phyloP scores from a whole-genome alignment of 2,113 vertebrate species.

The Chloroceryle aenea region DNA sequence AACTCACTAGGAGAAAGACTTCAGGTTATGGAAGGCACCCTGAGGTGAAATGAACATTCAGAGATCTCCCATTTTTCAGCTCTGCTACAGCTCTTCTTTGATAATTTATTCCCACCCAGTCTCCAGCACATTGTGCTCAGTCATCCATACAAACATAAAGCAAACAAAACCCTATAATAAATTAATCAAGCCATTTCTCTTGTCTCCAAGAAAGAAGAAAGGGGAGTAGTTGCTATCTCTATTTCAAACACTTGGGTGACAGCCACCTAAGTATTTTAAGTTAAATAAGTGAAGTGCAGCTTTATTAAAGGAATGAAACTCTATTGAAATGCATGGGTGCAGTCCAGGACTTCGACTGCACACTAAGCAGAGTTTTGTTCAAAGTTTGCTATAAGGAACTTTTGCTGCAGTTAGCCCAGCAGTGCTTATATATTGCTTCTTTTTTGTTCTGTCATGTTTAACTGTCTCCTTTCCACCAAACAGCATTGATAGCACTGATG shows the following conservation, averaged over 20 bases:
- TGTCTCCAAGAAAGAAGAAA: slow-evolving; percentile 25
- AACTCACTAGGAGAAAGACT: not conserved
- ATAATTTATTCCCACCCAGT: slow-evolving; percentile 41
- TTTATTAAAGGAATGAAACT: slow-evolving; percentile 4
- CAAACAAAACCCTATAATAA: slow-evolving; percentile 44
- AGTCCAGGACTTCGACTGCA: not conserved
- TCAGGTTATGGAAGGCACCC: not conserved
- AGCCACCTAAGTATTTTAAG: slow-evolving; percentile 15
- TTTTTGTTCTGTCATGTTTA: not conserved
- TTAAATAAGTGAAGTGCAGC: not conserved
- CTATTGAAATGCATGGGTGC: not conserved
- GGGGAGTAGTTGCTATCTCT: not conserved
- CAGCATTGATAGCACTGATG: not conserved
- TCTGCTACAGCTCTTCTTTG: not conserved
- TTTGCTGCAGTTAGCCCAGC: not conserved
- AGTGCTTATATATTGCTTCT: not conserved
- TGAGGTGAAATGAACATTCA: not conserved
- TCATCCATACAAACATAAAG: slow-evolving; percentile 28
- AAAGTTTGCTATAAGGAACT: not conserved
- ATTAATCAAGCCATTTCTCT: slow-evolving; percentile 48
- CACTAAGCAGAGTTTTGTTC: not conserved
- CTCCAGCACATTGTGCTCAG: not conserved
- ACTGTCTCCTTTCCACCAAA: not conserved
- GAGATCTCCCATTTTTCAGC: not conserved
- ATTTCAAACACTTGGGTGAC: slow-evolving; percentile 30